phyloP scores from a whole-genome alignment of 2,888 invertebrate species.

The Anoncus sp. region DNA sequence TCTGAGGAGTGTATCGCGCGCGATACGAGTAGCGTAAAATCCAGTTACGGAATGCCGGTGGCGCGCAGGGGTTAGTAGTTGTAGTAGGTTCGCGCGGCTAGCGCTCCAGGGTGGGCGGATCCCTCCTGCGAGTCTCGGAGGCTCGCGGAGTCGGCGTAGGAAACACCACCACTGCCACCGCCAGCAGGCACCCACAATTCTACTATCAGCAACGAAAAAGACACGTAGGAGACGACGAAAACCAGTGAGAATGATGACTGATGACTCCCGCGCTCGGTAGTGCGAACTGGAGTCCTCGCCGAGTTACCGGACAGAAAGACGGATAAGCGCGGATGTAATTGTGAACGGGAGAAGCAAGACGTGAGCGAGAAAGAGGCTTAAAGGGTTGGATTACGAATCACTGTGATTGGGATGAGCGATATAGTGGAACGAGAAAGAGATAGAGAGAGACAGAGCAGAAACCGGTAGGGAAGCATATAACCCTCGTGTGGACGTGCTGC shows the following conservation, averaged over 20 bases:
- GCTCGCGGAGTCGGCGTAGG: constrained; percentile 60
- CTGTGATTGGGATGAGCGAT: constrained; percentile 19
- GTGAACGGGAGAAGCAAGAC: constrained; percentile 8
- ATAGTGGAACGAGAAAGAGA: not conserved
- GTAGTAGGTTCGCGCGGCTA: constrained; percentile 57
- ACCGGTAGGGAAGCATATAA: constrained; percentile 2
- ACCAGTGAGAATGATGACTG: constrained; percentile 31
- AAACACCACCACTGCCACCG: constrained; percentile 35
- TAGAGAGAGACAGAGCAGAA: not conserved
- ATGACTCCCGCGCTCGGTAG: constrained; percentile 8
- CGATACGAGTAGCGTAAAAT: constrained; percentile 61
- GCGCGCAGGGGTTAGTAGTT: constrained; percentile 58
- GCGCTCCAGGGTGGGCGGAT: constrained; percentile 67
- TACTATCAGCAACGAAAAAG: constrained; percentile 43
- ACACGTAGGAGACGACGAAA: constrained; percentile 36
- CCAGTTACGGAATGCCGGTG: constrained; percentile 63
- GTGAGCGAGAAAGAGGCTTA: not conserved
- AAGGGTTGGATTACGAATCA: constrained; percentile 15
- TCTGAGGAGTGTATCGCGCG: constrained; percentile 36
- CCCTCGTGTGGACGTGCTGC: constrained; percentile 68
- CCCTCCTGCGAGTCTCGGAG: constrained; percentile 62
- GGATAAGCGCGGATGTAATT: constrained; percentile 6
- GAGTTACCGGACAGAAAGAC: constrained; percentile 12
- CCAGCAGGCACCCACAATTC: constrained; percentile 22
- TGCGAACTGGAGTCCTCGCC: constrained; percentile 5